These are phyloP conservation scores for Pogonocherus hispidulus DNA, from an alignment of 2,888 invertebrate species.

Conservation along the genomic window DNA sequence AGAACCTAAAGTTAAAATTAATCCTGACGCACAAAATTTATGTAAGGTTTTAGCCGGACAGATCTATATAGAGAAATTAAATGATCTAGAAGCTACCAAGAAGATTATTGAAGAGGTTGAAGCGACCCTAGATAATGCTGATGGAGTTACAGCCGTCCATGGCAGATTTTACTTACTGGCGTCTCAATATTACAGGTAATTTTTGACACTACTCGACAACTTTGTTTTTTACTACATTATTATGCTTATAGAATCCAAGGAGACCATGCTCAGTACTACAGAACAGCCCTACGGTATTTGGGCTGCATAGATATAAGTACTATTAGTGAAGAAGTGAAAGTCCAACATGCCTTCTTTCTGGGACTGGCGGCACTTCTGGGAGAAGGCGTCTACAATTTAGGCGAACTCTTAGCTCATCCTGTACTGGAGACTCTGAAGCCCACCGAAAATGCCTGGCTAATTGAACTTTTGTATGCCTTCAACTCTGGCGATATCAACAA, in stretches of 20 bases:
- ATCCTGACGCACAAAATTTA: conserved; percentile 89
- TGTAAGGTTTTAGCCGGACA: conserved; percentile 89
- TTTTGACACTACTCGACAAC: background rate
- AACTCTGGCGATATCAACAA: conserved; percentile 87
- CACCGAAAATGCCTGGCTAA: conserved; percentile 89
- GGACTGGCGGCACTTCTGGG: conserved; percentile 95
- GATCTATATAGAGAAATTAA: conserved; percentile 82
- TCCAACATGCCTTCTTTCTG: conserved; percentile 89
- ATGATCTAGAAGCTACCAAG: conserved; percentile 84
- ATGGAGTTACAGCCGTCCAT: conserved; percentile 94
- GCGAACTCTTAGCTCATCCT: conserved; percentile 96
- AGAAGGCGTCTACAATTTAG: conserved; percentile 96
- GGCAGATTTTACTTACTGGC: conserved; percentile 94
- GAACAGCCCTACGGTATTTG: conserved; percentile 88
- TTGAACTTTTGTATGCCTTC: conserved; percentile 88
- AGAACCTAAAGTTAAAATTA: conserved; percentile 87
- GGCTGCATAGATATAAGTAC: conserved; percentile 77
- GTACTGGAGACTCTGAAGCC: conserved; percentile 87
- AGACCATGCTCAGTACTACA: conserved; percentile 95
- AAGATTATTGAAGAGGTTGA: conserved; percentile 91
- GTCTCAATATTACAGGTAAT: conserved; percentile 87
- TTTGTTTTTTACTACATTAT: conserved; percentile 21
- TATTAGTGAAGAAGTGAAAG: conserved; percentile 76
- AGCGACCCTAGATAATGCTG: conserved; percentile 86
- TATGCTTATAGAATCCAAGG: conserved; percentile 75